Conservation (phyloP, 1,140 invertebrate species). For the Augochlora pura region DNA sequence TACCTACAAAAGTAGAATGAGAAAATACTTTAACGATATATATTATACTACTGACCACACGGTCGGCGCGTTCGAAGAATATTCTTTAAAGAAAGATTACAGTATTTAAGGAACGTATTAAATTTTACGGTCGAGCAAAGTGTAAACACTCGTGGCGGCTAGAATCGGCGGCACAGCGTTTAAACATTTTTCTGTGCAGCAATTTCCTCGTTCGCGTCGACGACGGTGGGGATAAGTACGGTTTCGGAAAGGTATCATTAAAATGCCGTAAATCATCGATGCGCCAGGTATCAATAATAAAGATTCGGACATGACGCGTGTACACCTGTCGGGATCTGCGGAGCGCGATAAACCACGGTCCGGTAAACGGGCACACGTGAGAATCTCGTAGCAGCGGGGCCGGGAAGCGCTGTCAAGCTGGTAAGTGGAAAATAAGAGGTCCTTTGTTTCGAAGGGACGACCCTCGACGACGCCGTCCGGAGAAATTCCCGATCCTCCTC, state of each 20-base stretch:
- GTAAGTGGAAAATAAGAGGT: conserved; percentile 76
- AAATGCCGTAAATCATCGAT: conserved; percentile 35
- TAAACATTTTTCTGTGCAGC: not conserved
- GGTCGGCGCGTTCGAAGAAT: too few relatives aligned
- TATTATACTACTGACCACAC: too few relatives aligned
- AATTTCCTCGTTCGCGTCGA: not conserved
- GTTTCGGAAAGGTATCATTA: conserved; percentile 18
- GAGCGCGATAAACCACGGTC: conserved; percentile 62
- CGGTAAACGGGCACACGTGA: conserved; percentile 70
- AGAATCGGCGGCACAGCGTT: not conserved
- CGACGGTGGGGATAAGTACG: not conserved
- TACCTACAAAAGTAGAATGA: too few relatives aligned
- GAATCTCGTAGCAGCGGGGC: conserved; percentile 59
- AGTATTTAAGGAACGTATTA: too few relatives aligned
- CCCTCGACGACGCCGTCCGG: conserved; percentile 52
- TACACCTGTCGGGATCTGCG: conserved; percentile 71
- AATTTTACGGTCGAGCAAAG: too few relatives aligned
- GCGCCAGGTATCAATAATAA: conserved; percentile 36
- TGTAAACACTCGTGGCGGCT: too few relatives aligned
- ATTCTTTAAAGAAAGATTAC: too few relatives aligned
- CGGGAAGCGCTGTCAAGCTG: conserved; percentile 61
- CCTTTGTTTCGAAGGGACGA: conserved; percentile 70
- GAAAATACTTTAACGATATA: too few relatives aligned
- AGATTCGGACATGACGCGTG: conserved; percentile 33
- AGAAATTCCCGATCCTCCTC: conserved; percentile 64